phyloP scores from a whole-genome alignment of 64 coral and sea anemone species.

The Trachythela sp. region DNA sequence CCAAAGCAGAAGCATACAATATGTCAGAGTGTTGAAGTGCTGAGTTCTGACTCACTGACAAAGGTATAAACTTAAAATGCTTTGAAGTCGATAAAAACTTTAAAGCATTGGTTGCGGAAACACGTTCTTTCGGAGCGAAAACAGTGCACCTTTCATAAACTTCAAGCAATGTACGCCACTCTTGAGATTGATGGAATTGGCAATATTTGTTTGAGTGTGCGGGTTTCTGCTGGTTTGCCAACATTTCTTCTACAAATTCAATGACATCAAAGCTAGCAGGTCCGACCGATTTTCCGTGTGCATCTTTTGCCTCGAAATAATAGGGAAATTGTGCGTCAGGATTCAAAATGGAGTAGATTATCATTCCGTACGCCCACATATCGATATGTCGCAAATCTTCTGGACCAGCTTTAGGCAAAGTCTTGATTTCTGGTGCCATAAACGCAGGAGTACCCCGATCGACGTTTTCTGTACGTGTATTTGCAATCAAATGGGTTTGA shows the following conservation, averaged over 20 bases:
- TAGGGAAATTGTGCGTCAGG: neutral
- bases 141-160: neutral
- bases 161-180: neutral
- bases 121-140: neutral
- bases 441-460: neutral
- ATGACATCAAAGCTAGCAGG: neutral
- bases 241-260: neutral
- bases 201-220: neutral
- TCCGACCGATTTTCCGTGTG: neutral
- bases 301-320: conserved; percentile 10
- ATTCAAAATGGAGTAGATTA: neutral
- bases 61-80: conserved; percentile 16
- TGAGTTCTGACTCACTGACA: conserved; percentile 44
- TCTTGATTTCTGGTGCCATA: neutral
- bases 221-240: conserved; percentile 1
- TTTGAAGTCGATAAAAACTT: neutral
- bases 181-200: no score
- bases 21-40: conserved; percentile 36
- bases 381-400: neutral
- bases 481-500: neutral
- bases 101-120: neutral
- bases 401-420: neutral
- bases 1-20: conserved; percentile 22
- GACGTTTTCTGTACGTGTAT: neutral
- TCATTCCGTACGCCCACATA: neutral